Evolutionary conservation across 1,140 invertebrate genomes (phyloP).

Genomic region (Colletes gigas): DNA sequence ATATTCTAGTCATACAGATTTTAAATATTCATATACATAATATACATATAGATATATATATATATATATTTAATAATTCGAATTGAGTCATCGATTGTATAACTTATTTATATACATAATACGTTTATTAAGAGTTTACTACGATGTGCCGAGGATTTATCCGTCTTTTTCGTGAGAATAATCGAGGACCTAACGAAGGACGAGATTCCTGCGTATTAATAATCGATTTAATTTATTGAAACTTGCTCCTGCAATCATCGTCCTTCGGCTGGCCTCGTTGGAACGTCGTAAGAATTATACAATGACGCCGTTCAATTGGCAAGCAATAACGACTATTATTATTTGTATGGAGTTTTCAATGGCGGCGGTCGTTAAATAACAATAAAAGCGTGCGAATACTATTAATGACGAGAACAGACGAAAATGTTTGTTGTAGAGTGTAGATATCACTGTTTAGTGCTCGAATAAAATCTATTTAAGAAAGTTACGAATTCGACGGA

Average conservation of each 20-base stretch:
- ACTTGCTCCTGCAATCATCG: not conserved
- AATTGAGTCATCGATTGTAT: conserved; percentile 58
- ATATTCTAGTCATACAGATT: conserved; percentile 62
- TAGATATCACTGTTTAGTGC: conserved; percentile 70
- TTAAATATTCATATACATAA: conserved; percentile 72
- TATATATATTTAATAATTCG: conserved; percentile 64
- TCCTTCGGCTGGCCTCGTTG: not conserved
- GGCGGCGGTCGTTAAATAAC: conserved; percentile 19
- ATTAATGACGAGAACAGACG: conserved; percentile 46
- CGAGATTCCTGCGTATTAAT: not conserved
- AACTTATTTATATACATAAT: conserved; percentile 66
- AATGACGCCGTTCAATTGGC: conserved; percentile 2
- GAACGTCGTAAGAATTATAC: conserved; percentile 2
- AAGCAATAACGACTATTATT: conserved; percentile 48
- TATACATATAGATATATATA: conserved; percentile 75
- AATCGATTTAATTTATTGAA: conserved; percentile 3
- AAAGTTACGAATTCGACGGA: conserved; percentile 7
- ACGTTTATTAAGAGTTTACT: conserved; percentile 69
- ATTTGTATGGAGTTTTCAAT: conserved; percentile 20
- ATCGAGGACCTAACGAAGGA: not conserved
- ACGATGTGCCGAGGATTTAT: conserved; percentile 70
- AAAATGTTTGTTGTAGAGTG: conserved; percentile 65
- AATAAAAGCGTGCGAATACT: conserved; percentile 30
- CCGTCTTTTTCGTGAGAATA: conserved; percentile 5
- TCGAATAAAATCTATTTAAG: conserved; percentile 72